Conservation (phyloP, 2,888 invertebrate genomes). For the Pecten maximus region DNA sequence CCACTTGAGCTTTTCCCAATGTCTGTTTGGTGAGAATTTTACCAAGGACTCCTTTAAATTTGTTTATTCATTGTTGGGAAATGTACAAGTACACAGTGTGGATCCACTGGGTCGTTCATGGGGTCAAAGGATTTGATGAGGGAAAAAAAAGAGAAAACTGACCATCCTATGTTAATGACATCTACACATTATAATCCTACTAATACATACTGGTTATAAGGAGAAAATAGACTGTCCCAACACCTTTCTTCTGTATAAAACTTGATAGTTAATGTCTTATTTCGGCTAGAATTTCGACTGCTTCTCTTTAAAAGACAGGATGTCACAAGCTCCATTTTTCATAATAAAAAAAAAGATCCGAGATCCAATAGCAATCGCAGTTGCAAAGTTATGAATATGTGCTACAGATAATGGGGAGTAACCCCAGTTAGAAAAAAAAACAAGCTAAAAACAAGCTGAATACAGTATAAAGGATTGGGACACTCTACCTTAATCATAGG, state of each 20-base stretch:
- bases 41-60: slow-evolving; percentile 32
- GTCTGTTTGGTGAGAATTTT: slow-evolving; percentile 4
- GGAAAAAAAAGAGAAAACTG: not conserved
- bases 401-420: too few relatives aligned
- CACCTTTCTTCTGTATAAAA: not conserved
- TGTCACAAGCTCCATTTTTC: too few relatives aligned
- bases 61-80: slow-evolving; percentile 20
- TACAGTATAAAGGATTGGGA: too few relatives aligned
- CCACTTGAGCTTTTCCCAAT: slow-evolving; percentile 3
- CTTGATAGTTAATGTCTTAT: too few relatives aligned
- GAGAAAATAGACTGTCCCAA: not conserved
- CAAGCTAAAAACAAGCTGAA: too few relatives aligned
- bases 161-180: not conserved
- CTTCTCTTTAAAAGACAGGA: too few relatives aligned
- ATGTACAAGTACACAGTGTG: not conserved
- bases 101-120: not conserved
- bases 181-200: not conserved
- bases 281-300: too few relatives aligned
- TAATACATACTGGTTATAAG: not conserved
- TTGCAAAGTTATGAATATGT: too few relatives aligned
- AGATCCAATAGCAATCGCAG: too few relatives aligned
- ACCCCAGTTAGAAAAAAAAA: too few relatives aligned
- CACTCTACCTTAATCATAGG: too few relatives aligned
- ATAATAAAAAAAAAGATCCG: too few relatives aligned
- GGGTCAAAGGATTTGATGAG: slow-evolving; percentile 2